phyloP scores from a whole-genome alignment of 2,113 vertebrate species.

The Hystrix brachyura region DNA sequence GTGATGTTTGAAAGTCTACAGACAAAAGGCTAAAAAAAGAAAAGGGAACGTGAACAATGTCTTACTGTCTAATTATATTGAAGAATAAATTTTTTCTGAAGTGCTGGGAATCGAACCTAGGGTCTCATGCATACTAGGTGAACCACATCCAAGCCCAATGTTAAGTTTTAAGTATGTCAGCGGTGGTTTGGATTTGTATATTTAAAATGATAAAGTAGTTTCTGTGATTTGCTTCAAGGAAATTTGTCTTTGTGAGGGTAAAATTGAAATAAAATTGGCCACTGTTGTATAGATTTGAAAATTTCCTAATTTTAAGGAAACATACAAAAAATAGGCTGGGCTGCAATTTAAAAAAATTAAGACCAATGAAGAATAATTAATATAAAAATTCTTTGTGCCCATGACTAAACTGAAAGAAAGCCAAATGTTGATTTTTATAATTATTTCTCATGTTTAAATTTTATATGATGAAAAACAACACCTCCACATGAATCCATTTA shows the following conservation, averaged over 20 bases:
- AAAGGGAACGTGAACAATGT: background rate
- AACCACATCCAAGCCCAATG: background rate
- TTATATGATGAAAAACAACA: conserved; percentile 19
- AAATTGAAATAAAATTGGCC: conserved; percentile 44
- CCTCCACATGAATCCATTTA: conserved; percentile 1
- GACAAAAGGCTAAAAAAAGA: background rate
- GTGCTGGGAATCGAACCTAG: background rate
- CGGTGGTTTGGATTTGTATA: background rate
- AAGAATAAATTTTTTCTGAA: background rate
- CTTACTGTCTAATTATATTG: background rate
- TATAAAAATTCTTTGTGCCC: background rate
- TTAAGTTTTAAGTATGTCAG: conserved; percentile 4
- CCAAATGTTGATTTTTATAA: conserved; percentile 28
- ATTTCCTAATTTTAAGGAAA: conserved; percentile 8
- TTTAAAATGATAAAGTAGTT: conserved; percentile 15
- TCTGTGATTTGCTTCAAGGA: background rate
- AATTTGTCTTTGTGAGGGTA: background rate
- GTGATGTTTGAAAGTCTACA: background rate
- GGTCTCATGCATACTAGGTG: background rate
- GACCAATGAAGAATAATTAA: background rate
- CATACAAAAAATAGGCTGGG: background rate
- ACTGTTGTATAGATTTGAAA: background rate
- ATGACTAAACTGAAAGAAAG: conserved; percentile 12
- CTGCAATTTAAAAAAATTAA: background rate
- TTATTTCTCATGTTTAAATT: conserved; percentile 25